Evolutionary conservation across 1,140 invertebrate species (phyloP).

Genomic region (Tribolium castaneum): DNA sequence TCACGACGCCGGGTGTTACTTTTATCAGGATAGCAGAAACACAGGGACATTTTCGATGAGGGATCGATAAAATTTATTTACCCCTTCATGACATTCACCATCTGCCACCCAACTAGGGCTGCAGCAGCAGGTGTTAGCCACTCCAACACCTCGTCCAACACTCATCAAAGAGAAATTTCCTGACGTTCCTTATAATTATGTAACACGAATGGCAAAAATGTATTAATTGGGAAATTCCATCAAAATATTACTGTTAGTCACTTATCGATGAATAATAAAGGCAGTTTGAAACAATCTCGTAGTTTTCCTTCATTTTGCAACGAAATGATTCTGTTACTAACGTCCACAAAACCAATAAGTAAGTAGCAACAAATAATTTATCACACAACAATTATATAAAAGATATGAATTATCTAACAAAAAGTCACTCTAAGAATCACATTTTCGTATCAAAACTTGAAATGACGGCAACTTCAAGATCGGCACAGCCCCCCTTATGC

Average conservation of each 20-base stretch:
- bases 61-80: slow-evolving; percentile 7
- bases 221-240: background rate
- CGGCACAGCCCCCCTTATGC: background rate
- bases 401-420: background rate
- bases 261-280: background rate
- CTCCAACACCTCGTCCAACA: background rate
- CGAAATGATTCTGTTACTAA: background rate
- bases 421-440: background rate
- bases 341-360: background rate
- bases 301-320: background rate
- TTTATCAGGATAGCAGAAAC: slow-evolving; percentile 42
- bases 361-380: background rate
- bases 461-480: slow-evolving; percentile 37
- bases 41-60: background rate
- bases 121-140: background rate
- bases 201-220: background rate
- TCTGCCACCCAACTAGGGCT: background rate
- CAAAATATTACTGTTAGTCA: slow-evolving; percentile 2
- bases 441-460: slow-evolving; percentile 16
- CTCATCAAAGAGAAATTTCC: background rate
- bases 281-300: background rate
- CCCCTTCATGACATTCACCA: slow-evolving; percentile 17
- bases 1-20: slow-evolving; percentile 46
- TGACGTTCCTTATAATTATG: background rate
- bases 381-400: background rate